A percentile compares a stretch with the other conserved stretches of the same genome.
Conservation (phyloP, 2,888 invertebrate species). For the Nemapogon koenigi region DNA sequence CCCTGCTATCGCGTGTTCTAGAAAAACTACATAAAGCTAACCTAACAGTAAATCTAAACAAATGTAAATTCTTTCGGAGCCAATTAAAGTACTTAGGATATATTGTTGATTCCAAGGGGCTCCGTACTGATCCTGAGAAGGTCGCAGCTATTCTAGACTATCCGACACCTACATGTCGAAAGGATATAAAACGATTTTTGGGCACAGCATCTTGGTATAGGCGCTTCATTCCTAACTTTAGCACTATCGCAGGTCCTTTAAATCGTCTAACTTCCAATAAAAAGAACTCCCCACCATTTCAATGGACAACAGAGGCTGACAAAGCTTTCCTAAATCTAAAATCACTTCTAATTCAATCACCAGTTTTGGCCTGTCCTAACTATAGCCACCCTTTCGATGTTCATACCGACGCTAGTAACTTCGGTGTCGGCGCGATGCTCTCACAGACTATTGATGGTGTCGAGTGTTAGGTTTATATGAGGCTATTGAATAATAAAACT, state of each 20-base stretch:
- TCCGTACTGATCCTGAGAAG: slow-evolving; percentile 21
- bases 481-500: too few species aligned
- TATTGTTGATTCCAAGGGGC: slow-evolving; percentile 21
- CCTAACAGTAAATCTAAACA: not conserved
- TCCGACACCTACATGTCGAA: slow-evolving; percentile 17
- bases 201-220: slow-evolving; percentile 20
- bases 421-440: slow-evolving; percentile 11
- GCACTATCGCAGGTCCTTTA: slow-evolving; percentile 10
- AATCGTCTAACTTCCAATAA: slow-evolving; percentile 18
- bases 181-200: slow-evolving; percentile 18
- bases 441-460: slow-evolving; percentile 3
- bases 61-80: not conserved
- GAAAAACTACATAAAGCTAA: slow-evolving; percentile 13
- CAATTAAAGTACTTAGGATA: slow-evolving; percentile 8
- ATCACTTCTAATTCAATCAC: slow-evolving; percentile 6
- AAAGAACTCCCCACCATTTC: slow-evolving; percentile 17
- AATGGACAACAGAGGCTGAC: slow-evolving; percentile 15
- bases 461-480: too few species aligned
- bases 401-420: slow-evolving; percentile 9
- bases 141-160: slow-evolving; percentile 18
- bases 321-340: slow-evolving; percentile 10
- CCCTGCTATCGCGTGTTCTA: slow-evolving; percentile 14
- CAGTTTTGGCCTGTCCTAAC: slow-evolving; percentile 10
- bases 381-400: slow-evolving; percentile 9
- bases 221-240: slow-evolving; percentile 19